These are phyloP conservation scores for Desmodus rotundus DNA, from an alignment of 2,113 vertebrate species.

Conservation along the genomic window DNA sequence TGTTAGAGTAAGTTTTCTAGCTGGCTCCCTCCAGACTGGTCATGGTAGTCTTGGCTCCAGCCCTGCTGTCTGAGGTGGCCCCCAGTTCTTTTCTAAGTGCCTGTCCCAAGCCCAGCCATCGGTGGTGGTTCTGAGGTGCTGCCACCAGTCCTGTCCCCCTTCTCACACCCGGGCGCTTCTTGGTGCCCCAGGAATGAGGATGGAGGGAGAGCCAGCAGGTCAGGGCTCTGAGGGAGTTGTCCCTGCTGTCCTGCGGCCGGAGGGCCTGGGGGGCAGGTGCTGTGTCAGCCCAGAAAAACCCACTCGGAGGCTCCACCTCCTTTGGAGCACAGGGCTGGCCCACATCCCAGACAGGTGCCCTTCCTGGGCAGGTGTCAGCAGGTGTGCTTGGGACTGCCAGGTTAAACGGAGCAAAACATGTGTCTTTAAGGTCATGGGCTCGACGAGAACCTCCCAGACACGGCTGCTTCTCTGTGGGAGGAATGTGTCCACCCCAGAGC, in stretches of 20 bases:
- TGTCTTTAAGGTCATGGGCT: not conserved
- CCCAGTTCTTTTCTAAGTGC: not conserved
- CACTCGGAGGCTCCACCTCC: not conserved
- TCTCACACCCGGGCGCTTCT: not conserved
- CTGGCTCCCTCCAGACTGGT: not conserved
- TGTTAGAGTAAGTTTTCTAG: not conserved
- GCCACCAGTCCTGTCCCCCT: too few species aligned
- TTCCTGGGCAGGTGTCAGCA: not conserved
- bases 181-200: not conserved
- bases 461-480: not conserved
- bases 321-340: rapidly evolving
- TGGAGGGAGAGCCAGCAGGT: not conserved
- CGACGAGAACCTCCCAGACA: not conserved
- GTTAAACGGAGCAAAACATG: too few species aligned
- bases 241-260: not conserved
- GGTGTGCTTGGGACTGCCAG: not conserved
- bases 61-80: too few species aligned
- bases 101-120: too few species aligned
- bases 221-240: not conserved
- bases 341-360: rapidly evolving
- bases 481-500: not conserved
- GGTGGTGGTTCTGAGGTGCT: not conserved
- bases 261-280: not conserved
- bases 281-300: not conserved
- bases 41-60: not conserved